A percentile compares a stretch with the other conserved stretches of the same genome.
Evolutionary conservation across 2,797 vertebrate genomes (phyloP).

Genomic region (Meriones psammophilus): DNA sequence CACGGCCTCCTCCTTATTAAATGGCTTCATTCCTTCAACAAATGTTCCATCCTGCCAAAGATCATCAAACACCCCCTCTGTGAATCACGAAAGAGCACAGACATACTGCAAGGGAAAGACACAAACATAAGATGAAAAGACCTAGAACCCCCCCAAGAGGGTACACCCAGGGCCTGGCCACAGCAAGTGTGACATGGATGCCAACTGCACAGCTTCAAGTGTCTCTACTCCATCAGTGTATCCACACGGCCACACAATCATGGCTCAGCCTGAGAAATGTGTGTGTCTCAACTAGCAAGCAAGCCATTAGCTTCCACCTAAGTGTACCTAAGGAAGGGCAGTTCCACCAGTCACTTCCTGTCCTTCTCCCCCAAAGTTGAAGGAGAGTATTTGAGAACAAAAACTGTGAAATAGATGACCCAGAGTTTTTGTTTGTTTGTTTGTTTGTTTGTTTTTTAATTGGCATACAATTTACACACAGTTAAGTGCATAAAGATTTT

Average conservation of each 20-base stretch:
- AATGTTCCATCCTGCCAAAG: not conserved
- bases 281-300: not conserved
- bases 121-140: not conserved
- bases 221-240: not conserved
- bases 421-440: not conserved
- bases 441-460: not conserved
- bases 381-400: not conserved
- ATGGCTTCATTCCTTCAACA: conserved; percentile 4
- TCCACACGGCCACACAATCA: no score
- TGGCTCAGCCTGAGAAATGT: not conserved
- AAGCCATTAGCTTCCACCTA: not conserved
- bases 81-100: not conserved
- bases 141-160: not conserved
- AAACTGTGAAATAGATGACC: not conserved
- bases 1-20: not conserved
- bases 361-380: not conserved
- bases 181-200: not conserved
- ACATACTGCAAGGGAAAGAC: not conserved
- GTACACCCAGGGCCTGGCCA: not conserved
- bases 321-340: not conserved
- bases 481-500: not conserved
- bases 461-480: not conserved
- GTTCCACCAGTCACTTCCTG: not conserved
- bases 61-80: not conserved
- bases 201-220: no score